Evolutionary conservation across 2,113 vertebrate genomes (phyloP), one percentile per base, ranked within the genome.

Genomic region (Ascaphus truei): DNA sequence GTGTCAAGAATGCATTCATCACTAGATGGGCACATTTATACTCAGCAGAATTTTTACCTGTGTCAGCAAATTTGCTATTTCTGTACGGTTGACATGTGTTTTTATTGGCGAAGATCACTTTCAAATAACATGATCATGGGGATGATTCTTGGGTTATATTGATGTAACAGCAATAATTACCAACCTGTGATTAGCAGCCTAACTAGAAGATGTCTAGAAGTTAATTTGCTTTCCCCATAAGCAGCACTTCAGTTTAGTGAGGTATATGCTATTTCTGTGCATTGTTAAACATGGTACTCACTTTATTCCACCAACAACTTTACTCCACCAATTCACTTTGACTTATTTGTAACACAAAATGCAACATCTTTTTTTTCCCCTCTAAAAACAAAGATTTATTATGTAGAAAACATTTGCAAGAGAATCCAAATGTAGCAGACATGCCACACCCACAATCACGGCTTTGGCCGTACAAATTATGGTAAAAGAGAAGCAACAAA

Each of bases 1-100:
- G 92, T 98, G 96, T 99, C 97, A 99, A 98, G 95, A 98, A 98
- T 90, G 90, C 96, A 98, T 98, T 95, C 94, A 96, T 99, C 96
- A 98, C 88, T 72, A 67, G 80, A 78, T 74, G 83, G 81, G 83
- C 64, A 61, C 83, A 80, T 85, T 90, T 86, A 84, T 61, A 90
- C 89, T 92, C 90, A 92, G 96, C 95, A 79, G 83, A 94, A 90
- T 85, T 90, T 95, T 91, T 78, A 79, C 84, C 92, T 60, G 86
- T 62, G 67, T 99, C 96, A 99, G 96, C 96, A 93, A 85, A 93
- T 98, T 95, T 96, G 92, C 93, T 90, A 91, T 95, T 95, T 94
- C 92, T 89, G 84, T 88, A 77, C 85, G 79, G 91, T 85, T 96
- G 95, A 95, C 82, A 73, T 80, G 77, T 91, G 86, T 91, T 95